These are phyloP conservation scores for Odontomyia ornata DNA, from an alignment of 2,888 invertebrate species.

Conservation along the genomic window DNA sequence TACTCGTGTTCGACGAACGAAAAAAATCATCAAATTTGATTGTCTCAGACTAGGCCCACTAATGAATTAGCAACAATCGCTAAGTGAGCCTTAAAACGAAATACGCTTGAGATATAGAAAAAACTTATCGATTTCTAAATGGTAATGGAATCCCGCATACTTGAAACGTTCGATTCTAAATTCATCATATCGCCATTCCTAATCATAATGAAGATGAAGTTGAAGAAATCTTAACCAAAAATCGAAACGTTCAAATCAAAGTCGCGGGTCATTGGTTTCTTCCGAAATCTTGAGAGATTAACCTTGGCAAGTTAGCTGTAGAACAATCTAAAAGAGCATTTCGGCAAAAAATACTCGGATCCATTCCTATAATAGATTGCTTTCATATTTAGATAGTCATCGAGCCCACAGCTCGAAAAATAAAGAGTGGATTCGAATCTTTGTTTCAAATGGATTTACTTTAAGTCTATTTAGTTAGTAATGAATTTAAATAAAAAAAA, in stretches of 20 bases:
- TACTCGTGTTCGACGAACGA: no score
- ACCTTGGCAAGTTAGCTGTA: constrained; percentile 30
- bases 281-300: constrained; percentile 35
- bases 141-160: constrained; percentile 27
- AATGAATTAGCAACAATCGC: not conserved
- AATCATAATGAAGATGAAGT: not conserved
- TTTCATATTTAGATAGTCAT: constrained; percentile 37
- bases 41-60: not conserved
- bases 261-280: constrained; percentile 38
- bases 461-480: no score
- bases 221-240: not conserved
- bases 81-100: not conserved
- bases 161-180: not conserved
- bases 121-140: constrained; percentile 6
- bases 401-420: constrained; percentile 19
- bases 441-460: no score
- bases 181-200: not conserved
- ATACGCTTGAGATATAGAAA: not conserved
- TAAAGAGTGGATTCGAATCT: not conserved
- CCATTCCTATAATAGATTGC: not conserved
- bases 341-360: constrained; percentile 18
- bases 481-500: no score
- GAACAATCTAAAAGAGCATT: constrained; percentile 28
- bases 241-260: not conserved
- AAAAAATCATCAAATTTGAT: not conserved